Base-by-base conservation (phyloP, 1,140 invertebrate species). In the Armadillidium nasatum region DNA sequence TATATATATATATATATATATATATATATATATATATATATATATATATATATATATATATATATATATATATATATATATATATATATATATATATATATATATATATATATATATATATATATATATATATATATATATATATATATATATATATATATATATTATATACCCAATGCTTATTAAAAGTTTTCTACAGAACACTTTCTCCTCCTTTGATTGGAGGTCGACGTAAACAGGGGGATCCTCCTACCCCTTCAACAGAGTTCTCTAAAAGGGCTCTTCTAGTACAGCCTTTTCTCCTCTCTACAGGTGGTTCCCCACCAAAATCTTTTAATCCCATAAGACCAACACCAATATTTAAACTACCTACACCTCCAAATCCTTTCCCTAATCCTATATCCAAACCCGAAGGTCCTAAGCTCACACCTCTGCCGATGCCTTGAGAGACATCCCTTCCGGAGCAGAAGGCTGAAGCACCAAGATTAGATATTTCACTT, bases 301-400 rank as follows among this genome's bases (percentile, higher is more conserved):
- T 60, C 50, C 50, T 60, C 11, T 60, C 50, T 60, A 19, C 19
- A 33, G 33, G 33, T 15, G 7, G 11, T 13, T 60, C 50, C 7
- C 50, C 50, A 1, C 50, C 50, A 19, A 60, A 60, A 13, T 60
- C 50, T 60, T 60, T 60, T 19, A 60, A 60, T 7, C 50, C 50
- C 19, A 60, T 15, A 7, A 60, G 11, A 4, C 50, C 50, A 15
- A 60, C 50, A 1, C 50, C 50, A 19, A 60, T 60, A 60, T 60
- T 60, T 15, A 60, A 15, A 19, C 7, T 60, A 60, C 50, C 7
- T 2, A 13, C 50, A 60, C 50, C 50, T 2, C 50, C 50, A 60
- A 60, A 60, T 19, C 50, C 50, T 60, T 60, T 60, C 50, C 50
- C 50, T 60, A 60, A 60, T 19, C 50, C 50, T 60, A 60, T 60